Evolutionary conservation across 2,797 vertebrate genomes (phyloP).

Genomic region (Dryobates pubescens): DNA sequence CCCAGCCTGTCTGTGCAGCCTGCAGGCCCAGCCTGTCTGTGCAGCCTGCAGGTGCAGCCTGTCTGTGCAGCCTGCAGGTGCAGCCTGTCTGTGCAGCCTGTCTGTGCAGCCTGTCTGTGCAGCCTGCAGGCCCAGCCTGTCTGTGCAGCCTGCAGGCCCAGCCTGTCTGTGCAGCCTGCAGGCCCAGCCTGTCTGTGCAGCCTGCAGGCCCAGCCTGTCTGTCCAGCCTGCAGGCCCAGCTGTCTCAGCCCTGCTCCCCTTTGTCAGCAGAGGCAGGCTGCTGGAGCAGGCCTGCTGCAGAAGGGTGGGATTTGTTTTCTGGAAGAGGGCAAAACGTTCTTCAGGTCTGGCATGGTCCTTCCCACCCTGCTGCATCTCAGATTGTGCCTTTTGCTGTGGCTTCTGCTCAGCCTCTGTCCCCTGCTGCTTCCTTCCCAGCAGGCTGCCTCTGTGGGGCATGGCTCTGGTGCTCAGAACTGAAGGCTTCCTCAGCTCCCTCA

Average conservation of each 20-base stretch:
- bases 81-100: no score
- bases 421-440: not conserved
- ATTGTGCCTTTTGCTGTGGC: not conserved
- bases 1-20: no score
- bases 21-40: no score
- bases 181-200: no score
- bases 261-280: not conserved
- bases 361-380: not conserved
- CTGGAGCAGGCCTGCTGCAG: not conserved
- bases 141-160: no score
- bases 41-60: no score
- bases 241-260: not conserved
- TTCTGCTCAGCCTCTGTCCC: not conserved
- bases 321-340: not conserved
- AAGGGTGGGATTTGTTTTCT: not conserved
- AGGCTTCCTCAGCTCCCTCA: not conserved
- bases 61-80: no score
- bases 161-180: no score
- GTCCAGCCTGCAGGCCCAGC: no score
- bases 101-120: no score
- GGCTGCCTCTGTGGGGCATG: not conserved
- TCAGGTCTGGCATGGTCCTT: not conserved
- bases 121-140: no score
- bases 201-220: no score
- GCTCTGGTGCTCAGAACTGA: not conserved